Base-by-base conservation (phyloP, 2,113 vertebrate species). In the Planiliza haematocheilus region DNA sequence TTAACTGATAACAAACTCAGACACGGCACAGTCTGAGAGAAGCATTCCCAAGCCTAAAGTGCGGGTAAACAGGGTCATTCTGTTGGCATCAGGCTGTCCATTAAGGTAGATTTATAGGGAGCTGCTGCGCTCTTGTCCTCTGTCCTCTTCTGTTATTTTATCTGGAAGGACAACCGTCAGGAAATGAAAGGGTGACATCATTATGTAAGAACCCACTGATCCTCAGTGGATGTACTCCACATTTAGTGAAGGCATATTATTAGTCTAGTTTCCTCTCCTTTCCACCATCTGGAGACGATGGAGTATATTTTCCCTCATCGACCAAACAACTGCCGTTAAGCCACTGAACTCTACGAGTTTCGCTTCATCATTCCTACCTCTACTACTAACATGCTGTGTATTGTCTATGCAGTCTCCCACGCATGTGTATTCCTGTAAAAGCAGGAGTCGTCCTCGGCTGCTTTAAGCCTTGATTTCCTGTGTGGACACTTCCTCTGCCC, bases 161-260 rank as follows among this genome's bases (percentile, higher is more conserved):
- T 76, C 63, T 61, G 72, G 65, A 75, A 49, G 70, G 69, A 39
- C 21, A 37, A 55, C 36, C 7, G 39, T 63, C 66, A 86, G 88
- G 89, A 91, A 91, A 90, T 86, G 79, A 88, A 82, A 83, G 71
- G 70, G 79, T 92, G 89, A 92, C 88, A 88, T 91, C 86, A 91
- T 83, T 78, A 73, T 63, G 68, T 71, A 88, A 88, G 80, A 91
- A 80, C 60, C 79, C 77, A 16, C 13, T 30, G 52, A 69, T 78
- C 81, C 83, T 85, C 78, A 9, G 74, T 70, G 77, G 75, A 89
- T 68, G 57, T 75, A 83, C 60, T 90, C 83, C 79, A 89, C 79
- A 86, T 88, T 84, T 71, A 77, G 73, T 76, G 71, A 80, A 85
- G 66, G 36, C 56, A 17, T 82, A 72, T 82, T 75, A 85, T 87